These are phyloP conservation scores for Eilema griseolum DNA, from an alignment of 2,888 invertebrate species.

Conservation along the genomic window DNA sequence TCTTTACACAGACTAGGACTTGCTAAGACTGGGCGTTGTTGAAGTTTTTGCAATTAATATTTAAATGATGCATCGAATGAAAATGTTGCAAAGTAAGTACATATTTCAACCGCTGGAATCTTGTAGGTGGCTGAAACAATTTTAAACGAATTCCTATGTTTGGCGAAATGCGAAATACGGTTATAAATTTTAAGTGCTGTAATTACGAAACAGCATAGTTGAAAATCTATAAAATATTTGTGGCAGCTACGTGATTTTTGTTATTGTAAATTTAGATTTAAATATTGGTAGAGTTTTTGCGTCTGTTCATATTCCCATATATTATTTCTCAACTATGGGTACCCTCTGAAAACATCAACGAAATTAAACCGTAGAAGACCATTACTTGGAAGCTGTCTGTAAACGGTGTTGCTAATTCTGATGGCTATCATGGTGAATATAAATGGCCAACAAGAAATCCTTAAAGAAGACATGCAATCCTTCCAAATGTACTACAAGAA, in stretches of 20 bases:
- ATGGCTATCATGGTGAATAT: too few species aligned
- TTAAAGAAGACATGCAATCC: too few species aligned
- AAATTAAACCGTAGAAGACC: too few species aligned
- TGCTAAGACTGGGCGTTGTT: background rate
- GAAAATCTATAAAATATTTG: constrained; percentile 34
- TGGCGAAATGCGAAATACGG: constrained; percentile 56
- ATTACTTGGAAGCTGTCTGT: too few species aligned
- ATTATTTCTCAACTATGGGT: background rate
- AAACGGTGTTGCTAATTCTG: too few species aligned
- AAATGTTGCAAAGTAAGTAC: constrained; percentile 44
- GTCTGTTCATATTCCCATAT: background rate
- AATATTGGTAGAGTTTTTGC: too few species aligned
- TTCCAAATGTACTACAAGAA: too few species aligned
- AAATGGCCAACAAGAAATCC: too few species aligned
- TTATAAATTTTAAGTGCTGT: constrained; percentile 54
- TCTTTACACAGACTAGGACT: too few species aligned
- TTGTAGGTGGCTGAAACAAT: constrained; percentile 58
- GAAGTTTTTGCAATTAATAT: background rate
- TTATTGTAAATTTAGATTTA: background rate
- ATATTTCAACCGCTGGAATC: constrained; percentile 46
- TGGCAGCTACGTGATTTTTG: background rate
- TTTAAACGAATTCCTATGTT: constrained; percentile 63
- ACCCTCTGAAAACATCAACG: too few species aligned
- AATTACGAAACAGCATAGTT: constrained; percentile 47
- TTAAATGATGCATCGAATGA: constrained; percentile 34